Percentiles rank a stretch among this genome's conserved stretches.
phyloP scores from a whole-genome alignment of 2,113 vertebrate species.

The Eolophus roseicapilla region DNA sequence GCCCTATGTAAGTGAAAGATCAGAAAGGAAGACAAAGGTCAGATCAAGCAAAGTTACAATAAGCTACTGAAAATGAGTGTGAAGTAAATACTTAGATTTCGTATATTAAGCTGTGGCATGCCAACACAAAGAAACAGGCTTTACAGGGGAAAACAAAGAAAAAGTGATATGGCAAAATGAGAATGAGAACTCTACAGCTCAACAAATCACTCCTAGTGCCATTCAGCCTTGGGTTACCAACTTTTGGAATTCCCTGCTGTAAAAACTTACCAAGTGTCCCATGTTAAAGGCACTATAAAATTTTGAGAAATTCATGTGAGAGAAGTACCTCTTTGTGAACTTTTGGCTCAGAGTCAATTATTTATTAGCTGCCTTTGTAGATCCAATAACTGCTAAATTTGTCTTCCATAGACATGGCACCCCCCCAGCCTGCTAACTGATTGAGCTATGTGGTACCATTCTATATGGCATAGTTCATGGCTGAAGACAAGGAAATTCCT shows the following conservation, averaged over 20 bases:
- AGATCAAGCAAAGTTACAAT: not conserved
- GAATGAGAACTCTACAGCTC: not conserved
- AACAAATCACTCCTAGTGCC: not conserved
- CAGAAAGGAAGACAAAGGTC: not conserved
- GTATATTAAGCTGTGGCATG: not conserved
- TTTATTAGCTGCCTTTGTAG: not conserved
- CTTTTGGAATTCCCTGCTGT: not conserved
- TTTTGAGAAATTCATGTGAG: not conserved
- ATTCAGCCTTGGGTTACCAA: not conserved
- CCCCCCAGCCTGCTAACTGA: not conserved
- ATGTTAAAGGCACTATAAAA: not conserved
- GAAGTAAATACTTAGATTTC: not conserved
- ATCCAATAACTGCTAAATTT: not conserved
- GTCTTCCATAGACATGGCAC: not conserved
- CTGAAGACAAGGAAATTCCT: not conserved
- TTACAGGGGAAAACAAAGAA: not conserved
- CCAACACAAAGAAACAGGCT: not conserved
- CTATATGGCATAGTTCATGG: not conserved
- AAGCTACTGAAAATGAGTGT: not conserved
- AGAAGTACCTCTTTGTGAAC: not conserved
- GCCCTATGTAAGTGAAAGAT: not conserved
- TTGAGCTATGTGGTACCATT: not conserved
- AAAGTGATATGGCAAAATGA: not conserved
- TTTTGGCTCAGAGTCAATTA: not conserved
- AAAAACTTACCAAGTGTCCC: not conserved